These are phyloP conservation scores for Macrobrachium rosenbergii DNA, from an alignment of 1,140 invertebrate species.

Conservation along the genomic window DNA sequence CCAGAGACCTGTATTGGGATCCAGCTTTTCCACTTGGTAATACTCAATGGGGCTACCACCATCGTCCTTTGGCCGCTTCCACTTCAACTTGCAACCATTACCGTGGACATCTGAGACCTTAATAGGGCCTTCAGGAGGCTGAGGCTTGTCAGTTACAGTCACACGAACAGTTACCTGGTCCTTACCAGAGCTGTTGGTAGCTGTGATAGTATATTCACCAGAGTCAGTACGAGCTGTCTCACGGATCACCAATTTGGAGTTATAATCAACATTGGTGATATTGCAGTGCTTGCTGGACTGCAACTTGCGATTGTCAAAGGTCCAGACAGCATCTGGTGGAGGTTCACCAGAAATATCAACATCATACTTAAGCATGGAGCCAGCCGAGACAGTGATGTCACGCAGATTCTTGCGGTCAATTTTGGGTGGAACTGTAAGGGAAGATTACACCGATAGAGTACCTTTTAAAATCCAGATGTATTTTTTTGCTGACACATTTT, in stretches of 20 bases:
- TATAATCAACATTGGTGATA: constrained; percentile 89
- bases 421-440: constrained; percentile 86
- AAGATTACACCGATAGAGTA: background rate
- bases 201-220: constrained; percentile 90
- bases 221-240: constrained; percentile 85
- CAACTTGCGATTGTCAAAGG: constrained; percentile 77
- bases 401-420: constrained; percentile 93
- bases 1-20: constrained; percentile 94
- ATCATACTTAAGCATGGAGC: constrained; percentile 92
- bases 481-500: too few species aligned
- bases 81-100: constrained; percentile 93
- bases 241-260: constrained; percentile 87
- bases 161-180: constrained; percentile 92
- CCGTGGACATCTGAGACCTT: constrained; percentile 87
- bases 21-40: constrained; percentile 84
- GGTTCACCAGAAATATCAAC: constrained; percentile 93
- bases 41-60: constrained; percentile 76
- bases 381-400: constrained; percentile 90
- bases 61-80: constrained; percentile 93
- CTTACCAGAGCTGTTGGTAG: constrained; percentile 86
- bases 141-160: constrained; percentile 91
- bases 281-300: constrained; percentile 77
- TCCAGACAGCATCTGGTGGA: constrained; percentile 91
- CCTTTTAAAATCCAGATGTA: too few species aligned
- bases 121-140: constrained; percentile 89